Base-by-base conservation (phyloP, 2,797 vertebrate genomes). In the Enteromius trimaculatus region DNA sequence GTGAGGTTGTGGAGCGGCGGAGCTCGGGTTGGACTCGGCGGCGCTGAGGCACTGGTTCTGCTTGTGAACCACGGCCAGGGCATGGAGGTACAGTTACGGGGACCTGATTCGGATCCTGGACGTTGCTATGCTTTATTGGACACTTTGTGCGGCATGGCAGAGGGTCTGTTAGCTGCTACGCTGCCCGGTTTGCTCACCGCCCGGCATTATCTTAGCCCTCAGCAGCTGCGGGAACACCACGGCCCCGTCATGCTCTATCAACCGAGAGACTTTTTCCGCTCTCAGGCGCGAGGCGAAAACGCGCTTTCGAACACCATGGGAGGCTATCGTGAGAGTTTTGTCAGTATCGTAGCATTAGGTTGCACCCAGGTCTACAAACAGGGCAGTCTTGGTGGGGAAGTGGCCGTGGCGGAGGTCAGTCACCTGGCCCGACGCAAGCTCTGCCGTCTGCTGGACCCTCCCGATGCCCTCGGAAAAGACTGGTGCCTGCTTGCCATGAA, bases 401-500 rank as follows among this genome's bases (percentile, higher is more conserved):
- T 99, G 86, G 96, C 97, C 62, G 94, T 96, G 4, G 96, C 96
- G 0, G 97, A 99, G 19, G 91, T 99, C 14, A 95, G 93, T 83
- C 93, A 96, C 6, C 88, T 99, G 88, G 96, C 96, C 1, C 95
- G 96, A 78, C 94, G 98, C 86, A 99, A 98, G 90, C 94, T 99
- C 4, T 96, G 97, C 83, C 96, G 97, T 83, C 94, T 99, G 92
- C 92, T 99, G 90, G 98, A 99, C 94, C 96, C 97, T 0, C 98
- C 96, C 0, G 98, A 99, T 86, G 96, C 98, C 39, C 95, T 99
- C 92, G 97, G 98, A 68, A 99, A 99, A 91, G 98, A 99, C 86
- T 99, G 98, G 97, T 99, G 98, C 92, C 96, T 99, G 92, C 94
- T 99, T 64, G 98, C 98, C 88, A 99, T 98, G 97, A 99, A 99